phyloP scores from a whole-genome alignment of 2,113 vertebrate species.

The Crotalus tigris region DNA sequence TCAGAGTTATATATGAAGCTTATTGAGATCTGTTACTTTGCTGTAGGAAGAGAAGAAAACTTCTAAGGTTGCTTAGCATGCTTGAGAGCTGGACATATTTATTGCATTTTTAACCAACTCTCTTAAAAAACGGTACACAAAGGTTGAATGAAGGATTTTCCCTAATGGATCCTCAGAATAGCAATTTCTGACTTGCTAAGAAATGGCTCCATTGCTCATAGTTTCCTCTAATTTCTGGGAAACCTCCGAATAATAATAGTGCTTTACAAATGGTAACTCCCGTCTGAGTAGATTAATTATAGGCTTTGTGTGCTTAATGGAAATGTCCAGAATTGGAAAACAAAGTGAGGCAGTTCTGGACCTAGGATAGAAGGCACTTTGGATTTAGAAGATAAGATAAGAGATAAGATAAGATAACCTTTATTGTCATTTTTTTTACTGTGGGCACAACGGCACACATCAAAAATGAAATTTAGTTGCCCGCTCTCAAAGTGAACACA shows the following conservation, averaged over 20 bases:
- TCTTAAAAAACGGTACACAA: not conserved
- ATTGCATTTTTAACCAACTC: not conserved
- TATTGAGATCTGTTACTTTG: not conserved
- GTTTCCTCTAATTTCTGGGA: not conserved
- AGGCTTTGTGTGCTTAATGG: not conserved
- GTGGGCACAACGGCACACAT: no score
- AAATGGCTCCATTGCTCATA: not conserved
- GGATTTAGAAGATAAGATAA: not conserved
- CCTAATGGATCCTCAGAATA: not conserved
- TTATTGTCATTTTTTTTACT: no score
- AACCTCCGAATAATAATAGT: not conserved
- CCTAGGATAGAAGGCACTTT: not conserved
- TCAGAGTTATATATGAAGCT: not conserved
- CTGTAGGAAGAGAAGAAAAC: not conserved
- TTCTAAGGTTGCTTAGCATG: not conserved
- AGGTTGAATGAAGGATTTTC: not conserved
- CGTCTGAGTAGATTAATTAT: not conserved
- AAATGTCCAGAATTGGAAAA: not conserved
- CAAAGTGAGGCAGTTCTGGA: not conserved
- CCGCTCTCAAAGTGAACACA: no score
- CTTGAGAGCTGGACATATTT: not conserved
- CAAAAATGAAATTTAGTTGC: no score
- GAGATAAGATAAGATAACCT: no score
- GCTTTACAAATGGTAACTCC: not conserved
- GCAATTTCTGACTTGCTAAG: not conserved